Evolutionary conservation across 2,113 vertebrate species (phyloP).

Genomic region (Ardeotis arabs): DNA sequence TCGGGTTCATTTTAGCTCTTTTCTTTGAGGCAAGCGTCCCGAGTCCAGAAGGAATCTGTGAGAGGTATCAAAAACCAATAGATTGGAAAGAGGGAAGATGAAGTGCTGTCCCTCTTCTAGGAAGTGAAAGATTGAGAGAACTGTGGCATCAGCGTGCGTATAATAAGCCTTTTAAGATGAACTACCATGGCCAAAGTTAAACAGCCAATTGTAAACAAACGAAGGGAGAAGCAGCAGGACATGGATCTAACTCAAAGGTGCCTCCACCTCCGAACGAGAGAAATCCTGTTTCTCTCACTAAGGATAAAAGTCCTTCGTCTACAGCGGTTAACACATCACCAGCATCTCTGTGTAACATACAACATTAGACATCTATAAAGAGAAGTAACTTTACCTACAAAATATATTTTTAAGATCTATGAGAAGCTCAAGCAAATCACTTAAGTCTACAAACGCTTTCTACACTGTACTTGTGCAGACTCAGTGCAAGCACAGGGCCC

Average conservation of each 20-base stretch:
- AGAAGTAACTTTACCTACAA: neutral
- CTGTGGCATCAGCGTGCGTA: neutral
- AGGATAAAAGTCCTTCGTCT: neutral
- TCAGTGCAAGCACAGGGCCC: rapidly evolving
- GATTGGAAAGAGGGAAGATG: neutral
- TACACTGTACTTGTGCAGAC: neutral
- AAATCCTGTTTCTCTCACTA: neutral
- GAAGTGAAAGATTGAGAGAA: neutral
- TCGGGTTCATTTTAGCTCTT: rapidly evolving
- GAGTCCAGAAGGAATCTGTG: neutral
- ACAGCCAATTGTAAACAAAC: neutral
- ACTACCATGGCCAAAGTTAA: neutral
- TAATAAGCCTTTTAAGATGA: neutral
- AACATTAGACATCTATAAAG: rapidly evolving
- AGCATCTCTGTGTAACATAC: neutral
- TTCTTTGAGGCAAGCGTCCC: neutral
- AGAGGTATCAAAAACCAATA: neutral
- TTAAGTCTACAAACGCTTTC: rapidly evolving
- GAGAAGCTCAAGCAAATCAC: neutral
- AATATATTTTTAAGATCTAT: neutral
- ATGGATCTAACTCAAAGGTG: neutral
- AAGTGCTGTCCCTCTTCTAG: neutral
- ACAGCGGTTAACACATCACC: neutral
- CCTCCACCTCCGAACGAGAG: neutral
- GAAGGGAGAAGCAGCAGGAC: neutral